Evolutionary conservation across 2,888 invertebrate genomes (phyloP).

Genomic region (Eupeodes latifasciatus): DNA sequence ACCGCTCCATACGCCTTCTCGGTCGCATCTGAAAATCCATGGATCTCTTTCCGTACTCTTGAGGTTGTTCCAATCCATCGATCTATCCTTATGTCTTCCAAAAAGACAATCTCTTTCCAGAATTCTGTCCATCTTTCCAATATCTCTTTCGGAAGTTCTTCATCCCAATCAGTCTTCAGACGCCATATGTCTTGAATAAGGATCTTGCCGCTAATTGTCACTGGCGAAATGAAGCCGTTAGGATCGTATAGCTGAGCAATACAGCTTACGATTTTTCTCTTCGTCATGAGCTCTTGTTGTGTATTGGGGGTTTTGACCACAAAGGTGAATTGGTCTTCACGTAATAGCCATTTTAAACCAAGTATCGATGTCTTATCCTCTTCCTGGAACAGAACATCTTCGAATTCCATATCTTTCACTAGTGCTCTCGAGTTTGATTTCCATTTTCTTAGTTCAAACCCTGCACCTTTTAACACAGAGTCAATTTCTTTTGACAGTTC

Average conservation of each 20-base stretch:
- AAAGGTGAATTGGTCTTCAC: background rate
- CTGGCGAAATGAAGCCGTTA: background rate
- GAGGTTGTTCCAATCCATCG: background rate
- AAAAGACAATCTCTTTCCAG: background rate
- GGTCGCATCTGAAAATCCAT: too few species aligned
- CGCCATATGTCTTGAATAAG: constrained; percentile 9
- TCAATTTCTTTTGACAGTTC: too few species aligned
- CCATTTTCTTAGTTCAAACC: background rate
- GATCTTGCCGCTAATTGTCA: background rate
- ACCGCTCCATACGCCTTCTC: too few species aligned
- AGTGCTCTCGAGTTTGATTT: background rate
- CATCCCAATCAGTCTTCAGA: background rate
- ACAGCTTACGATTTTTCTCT: background rate
- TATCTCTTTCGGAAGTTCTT: background rate
- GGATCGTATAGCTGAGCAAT: constrained; percentile 1
- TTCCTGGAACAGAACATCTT: background rate
- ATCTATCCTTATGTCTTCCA: background rate
- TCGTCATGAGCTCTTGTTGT: background rate
- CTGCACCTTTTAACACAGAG: background rate
- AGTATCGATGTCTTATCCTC: constrained; percentile 3
- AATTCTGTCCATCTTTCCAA: background rate
- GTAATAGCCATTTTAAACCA: background rate
- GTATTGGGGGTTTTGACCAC: background rate
- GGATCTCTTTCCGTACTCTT: too few species aligned
- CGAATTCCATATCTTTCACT: background rate